Percentiles rank a stretch among this genome's conserved stretches.
These are phyloP conservation scores for Neosalanx taihuensis DNA, from an alignment of 2,797 vertebrate genomes.

Conservation along the genomic window DNA sequence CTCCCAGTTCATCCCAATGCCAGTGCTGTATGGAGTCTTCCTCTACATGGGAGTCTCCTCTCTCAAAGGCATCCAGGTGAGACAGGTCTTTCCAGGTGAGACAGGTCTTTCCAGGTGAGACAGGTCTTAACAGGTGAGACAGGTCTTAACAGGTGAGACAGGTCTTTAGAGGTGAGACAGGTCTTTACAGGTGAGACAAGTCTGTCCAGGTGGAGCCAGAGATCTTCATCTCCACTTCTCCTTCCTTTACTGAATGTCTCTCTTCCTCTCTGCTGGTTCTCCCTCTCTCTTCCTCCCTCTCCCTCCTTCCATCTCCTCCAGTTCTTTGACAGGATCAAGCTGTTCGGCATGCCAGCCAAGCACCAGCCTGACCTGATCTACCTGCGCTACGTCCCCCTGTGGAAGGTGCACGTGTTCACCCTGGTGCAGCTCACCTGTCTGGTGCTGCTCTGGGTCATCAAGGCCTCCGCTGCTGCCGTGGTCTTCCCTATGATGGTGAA, in stretches of 20 bases:
- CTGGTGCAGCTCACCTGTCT: constrained; percentile 91
- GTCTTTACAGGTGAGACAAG: constrained; percentile 56
- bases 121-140: constrained; percentile 66
- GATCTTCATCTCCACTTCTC: neutral
- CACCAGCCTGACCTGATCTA: constrained; percentile 95
- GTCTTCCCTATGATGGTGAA: constrained; percentile 97
- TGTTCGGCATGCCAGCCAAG: constrained; percentile 94
- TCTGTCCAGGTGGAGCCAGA: constrained; percentile 33
- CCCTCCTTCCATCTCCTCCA: constrained; percentile 41
- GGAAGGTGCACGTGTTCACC: constrained; percentile 95
- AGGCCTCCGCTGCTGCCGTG: constrained; percentile 89
- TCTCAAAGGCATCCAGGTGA: constrained; percentile 90
- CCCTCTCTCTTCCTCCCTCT: neutral
- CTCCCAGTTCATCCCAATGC: constrained; percentile 93
- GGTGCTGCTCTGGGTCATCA: constrained; percentile 91
- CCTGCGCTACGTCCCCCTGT: constrained; percentile 91
- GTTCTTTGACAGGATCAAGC: constrained; percentile 94
- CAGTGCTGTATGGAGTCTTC: constrained; percentile 94
- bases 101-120: constrained; percentile 54
- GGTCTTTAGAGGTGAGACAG: too few relatives aligned
- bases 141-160: too few relatives aligned
- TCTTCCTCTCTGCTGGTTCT: neutral
- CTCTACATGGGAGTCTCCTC: constrained; percentile 97
- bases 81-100: too few relatives aligned
- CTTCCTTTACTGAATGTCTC: neutral